Conservation (phyloP, 2,888 invertebrate species). For the Steinernema scapterisci region DNA sequence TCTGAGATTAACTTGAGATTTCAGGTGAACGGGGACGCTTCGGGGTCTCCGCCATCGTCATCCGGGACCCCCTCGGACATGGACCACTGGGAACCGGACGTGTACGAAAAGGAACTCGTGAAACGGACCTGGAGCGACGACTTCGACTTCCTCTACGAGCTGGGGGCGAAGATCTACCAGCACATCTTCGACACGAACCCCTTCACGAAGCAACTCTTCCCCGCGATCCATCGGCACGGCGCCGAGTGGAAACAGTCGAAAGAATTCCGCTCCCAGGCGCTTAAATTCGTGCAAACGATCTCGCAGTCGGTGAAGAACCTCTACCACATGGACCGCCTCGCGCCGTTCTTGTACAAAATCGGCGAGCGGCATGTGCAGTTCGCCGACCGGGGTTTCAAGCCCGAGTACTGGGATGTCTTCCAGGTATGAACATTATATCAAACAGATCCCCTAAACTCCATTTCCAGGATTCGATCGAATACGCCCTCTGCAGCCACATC, state of each 20-base stretch:
- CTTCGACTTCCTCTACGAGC: slow-evolving; percentile 62
- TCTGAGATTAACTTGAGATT: no score
- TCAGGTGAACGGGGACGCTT: slow-evolving; percentile 2
- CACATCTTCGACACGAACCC: slow-evolving; percentile 64
- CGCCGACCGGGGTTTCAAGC: slow-evolving; percentile 61
- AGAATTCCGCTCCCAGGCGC: slow-evolving; percentile 60
- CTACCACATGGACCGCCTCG: slow-evolving; percentile 61
- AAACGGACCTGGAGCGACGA: slow-evolving; percentile 64
- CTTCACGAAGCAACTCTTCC: slow-evolving; percentile 60
- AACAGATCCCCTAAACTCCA: no score
- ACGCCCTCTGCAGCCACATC: slow-evolving; percentile 50
- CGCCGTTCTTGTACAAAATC: slow-evolving; percentile 51
- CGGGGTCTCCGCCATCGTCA: neutral
- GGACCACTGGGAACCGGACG: slow-evolving; percentile 59
- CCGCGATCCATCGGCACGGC: slow-evolving; percentile 51
- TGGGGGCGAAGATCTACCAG: slow-evolving; percentile 60
- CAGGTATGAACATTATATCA: slow-evolving; percentile 44
- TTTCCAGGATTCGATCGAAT: slow-evolving; percentile 62
- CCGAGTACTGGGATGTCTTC: slow-evolving; percentile 64
- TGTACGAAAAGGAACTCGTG: slow-evolving; percentile 59
- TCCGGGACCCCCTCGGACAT: slow-evolving; percentile 41
- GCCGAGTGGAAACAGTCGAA: slow-evolving; percentile 58
- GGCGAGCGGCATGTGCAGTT: slow-evolving; percentile 60
- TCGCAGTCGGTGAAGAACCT: slow-evolving; percentile 62
- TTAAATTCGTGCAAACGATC: slow-evolving; percentile 64